A percentile compares a stretch with the other conserved stretches of the same genome.
Evolutionary conservation across 2,797 vertebrate genomes (phyloP).

Genomic region (Psittacula echo): DNA sequence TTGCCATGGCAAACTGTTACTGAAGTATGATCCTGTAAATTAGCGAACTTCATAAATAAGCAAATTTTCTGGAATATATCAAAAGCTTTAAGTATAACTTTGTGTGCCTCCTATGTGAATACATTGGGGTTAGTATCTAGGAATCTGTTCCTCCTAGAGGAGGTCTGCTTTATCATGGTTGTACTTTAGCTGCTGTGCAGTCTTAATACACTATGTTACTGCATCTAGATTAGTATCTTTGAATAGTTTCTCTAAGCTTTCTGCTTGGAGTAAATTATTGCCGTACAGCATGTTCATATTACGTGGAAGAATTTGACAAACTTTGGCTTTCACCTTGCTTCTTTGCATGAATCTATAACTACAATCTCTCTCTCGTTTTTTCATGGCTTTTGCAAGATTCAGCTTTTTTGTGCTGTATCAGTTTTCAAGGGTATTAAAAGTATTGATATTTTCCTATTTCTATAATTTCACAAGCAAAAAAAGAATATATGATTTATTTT

Average conservation of each 20-base stretch:
- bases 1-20: background rate
- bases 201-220: background rate
- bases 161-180: background rate
- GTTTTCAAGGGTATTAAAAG: background rate
- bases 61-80: background rate
- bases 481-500: background rate
- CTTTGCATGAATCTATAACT: background rate
- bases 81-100: background rate
- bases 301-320: background rate
- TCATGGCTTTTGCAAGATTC: background rate
- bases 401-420: background rate
- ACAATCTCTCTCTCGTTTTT: background rate
- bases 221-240: background rate
- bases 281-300: background rate
- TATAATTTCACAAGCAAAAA: background rate
- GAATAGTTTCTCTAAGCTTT: background rate
- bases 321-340: background rate
- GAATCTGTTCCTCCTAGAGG: background rate
- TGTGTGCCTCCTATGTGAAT: background rate
- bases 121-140: background rate
- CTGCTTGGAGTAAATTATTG: background rate
- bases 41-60: background rate
- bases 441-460: background rate
- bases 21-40: background rate
- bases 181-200: background rate